Conservation (phyloP, 23 tunicate genomes). For the Oikopleura dioica region DNA sequence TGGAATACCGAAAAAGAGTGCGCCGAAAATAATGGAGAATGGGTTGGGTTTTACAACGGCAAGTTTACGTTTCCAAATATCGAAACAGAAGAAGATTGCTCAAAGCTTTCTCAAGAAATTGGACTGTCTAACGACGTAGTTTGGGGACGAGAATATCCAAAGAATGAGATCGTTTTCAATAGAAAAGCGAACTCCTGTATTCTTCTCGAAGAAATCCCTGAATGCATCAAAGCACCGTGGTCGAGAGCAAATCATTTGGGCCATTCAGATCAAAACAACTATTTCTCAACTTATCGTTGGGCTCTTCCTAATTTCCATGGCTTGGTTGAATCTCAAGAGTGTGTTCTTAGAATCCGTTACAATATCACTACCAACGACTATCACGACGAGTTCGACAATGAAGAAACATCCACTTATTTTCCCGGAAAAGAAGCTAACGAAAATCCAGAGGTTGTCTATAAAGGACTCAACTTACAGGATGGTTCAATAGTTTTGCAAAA, state of each 20-base stretch:
- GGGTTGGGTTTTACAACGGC: constrained; percentile 41
- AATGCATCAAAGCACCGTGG: constrained; percentile 25
- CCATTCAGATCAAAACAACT: constrained; percentile 31
- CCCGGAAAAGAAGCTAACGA: background rate
- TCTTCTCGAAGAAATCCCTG: background rate
- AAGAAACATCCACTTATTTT: no score
- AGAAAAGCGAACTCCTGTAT: no score
- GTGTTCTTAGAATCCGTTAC: constrained; percentile 57
- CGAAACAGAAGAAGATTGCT: no score
- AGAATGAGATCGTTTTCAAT: no score
- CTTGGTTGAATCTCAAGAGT: constrained; percentile 24
- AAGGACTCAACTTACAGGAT: no score
- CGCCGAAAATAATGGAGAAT: constrained; percentile 24
- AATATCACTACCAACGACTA: constrained; percentile 71
- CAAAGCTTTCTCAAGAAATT: no score
- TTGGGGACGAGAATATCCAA: no score
- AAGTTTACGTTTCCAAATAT: no score
- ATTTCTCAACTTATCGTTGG: constrained; percentile 43
- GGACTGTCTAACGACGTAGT: no score
- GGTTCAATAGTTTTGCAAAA: no score
- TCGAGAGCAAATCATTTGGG: constrained; percentile 70
- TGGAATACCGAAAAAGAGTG: constrained; percentile 38
- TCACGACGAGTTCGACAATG: no score
- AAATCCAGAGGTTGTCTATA: background rate
- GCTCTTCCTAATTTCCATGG: constrained; percentile 57